Percentiles rank a stretch among this genome's conserved stretches.
These are phyloP conservation scores for Aplysina aerophoba DNA, from an alignment of 37 sponge, comb jelly and placozoan genomes.

Conservation along the genomic window DNA sequence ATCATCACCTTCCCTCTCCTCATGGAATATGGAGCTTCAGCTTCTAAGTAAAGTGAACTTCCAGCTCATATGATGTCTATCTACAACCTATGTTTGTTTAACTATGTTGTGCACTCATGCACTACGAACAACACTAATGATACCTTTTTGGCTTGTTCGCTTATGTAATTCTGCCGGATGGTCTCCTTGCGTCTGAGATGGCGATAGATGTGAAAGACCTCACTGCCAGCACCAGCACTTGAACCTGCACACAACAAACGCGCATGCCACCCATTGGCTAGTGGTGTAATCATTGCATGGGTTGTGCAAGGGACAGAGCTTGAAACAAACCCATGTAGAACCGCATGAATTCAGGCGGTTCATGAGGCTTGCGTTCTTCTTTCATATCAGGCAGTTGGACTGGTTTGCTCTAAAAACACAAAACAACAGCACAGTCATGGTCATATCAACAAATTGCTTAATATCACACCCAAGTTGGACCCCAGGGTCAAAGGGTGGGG, in stretches of 20 bases:
- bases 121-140: too few species aligned
- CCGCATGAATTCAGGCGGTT: conserved; percentile 88
- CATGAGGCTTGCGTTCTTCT: conserved; percentile 70
- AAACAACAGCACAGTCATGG: neutral
- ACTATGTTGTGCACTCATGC: too few species aligned
- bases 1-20: too few species aligned
- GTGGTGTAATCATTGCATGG: neutral
- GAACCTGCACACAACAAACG: conserved; percentile 65
- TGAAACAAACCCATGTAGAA: conserved; percentile 86
- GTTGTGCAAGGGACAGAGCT: too few species aligned
- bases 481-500: too few species aligned
- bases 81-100: too few species aligned
- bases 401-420: conserved; percentile 69
- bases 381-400: conserved; percentile 70
- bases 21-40: too few species aligned
- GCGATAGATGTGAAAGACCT: conserved; percentile 97
- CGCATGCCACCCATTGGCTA: neutral
- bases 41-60: too few species aligned
- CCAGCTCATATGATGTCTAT: too few species aligned
- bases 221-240: conserved; percentile 99
- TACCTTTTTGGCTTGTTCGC: conserved; percentile 56
- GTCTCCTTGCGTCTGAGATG: conserved; percentile 78
- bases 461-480: too few species aligned
- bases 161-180: conserved; percentile 65
- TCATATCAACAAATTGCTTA: too few species aligned